phyloP scores from a whole-genome alignment of 2,888 invertebrate species.

The Camptogramma bilineatum region DNA sequence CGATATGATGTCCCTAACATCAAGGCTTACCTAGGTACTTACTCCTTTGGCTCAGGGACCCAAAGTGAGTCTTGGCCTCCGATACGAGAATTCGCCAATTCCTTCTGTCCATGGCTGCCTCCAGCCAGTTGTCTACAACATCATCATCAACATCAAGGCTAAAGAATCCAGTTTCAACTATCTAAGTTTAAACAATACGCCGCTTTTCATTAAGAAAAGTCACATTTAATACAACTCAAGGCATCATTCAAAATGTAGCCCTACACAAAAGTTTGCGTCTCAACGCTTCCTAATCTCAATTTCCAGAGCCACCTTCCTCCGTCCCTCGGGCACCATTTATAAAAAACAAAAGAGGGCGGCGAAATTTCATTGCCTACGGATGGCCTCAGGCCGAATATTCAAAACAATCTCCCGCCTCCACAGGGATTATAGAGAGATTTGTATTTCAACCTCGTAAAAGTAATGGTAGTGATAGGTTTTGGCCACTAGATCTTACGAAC shows the following conservation, averaged over 20 bases:
- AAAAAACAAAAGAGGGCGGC: constrained; percentile 54
- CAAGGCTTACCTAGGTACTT: too few relatives aligned
- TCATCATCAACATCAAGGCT: too few relatives aligned
- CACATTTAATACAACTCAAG: not conserved
- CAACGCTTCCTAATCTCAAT: constrained; percentile 52
- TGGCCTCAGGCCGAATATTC: constrained; percentile 59
- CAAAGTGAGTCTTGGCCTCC: too few relatives aligned
- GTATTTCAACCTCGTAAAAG: constrained; percentile 59
- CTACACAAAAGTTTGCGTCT: constrained; percentile 36
- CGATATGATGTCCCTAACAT: too few relatives aligned
- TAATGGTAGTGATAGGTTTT: constrained; percentile 51
- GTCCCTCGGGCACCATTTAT: constrained; percentile 52
- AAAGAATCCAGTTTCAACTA: not conserved
- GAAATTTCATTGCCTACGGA: constrained; percentile 50
- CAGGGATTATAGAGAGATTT: constrained; percentile 63
- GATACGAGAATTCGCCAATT: too few relatives aligned
- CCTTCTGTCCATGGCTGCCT: too few relatives aligned
- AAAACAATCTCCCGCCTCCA: constrained; percentile 60
- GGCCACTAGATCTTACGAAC: not conserved
- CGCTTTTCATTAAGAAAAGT: not conserved
- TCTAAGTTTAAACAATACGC: not conserved
- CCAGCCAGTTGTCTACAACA: too few relatives aligned
- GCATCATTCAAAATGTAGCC: constrained; percentile 18
- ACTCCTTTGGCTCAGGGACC: too few relatives aligned
- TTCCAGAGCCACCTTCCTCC: constrained; percentile 46